A percentile compares a stretch with the other conserved stretches of the same genome.
Conservation (phyloP, 1,140 invertebrate genomes). For the Aphelinus atriplicis region DNA sequence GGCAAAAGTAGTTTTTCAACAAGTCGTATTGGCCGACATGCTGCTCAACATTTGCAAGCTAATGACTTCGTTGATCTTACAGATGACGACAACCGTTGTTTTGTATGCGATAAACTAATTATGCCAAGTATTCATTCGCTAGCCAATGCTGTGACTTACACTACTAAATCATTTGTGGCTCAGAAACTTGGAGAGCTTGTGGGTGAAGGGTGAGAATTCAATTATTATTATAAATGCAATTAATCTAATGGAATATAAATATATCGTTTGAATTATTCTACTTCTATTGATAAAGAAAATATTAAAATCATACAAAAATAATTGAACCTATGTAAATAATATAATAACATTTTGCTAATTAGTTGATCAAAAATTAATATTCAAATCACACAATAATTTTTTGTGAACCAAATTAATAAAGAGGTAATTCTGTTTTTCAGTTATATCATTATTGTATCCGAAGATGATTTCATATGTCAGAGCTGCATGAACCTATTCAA, state of each 20-base stretch:
- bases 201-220: constrained; percentile 57
- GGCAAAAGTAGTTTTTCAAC: neutral
- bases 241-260: neutral
- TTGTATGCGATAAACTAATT: constrained; percentile 58
- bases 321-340: too few species aligned
- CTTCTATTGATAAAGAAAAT: too few species aligned
- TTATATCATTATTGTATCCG: constrained; percentile 62
- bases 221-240: constrained; percentile 13
- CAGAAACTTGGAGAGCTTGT: constrained; percentile 63
- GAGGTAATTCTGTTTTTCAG: constrained; percentile 45
- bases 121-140: constrained; percentile 54
- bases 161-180: constrained; percentile 54
- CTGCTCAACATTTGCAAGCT: neutral
- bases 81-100: constrained; percentile 32
- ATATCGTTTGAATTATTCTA: too few species aligned
- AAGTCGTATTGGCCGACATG: neutral
- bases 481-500: constrained; percentile 61
- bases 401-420: constrained; percentile 8
- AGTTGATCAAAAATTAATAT: too few species aligned
- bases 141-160: constrained; percentile 59
- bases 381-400: too few species aligned
- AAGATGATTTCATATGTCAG: constrained; percentile 63
- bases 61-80: constrained; percentile 9
- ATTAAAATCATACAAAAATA: too few species aligned
- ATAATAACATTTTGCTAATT: too few species aligned